A percentile compares a stretch with the other conserved stretches of the same genome.
Evolutionary conservation across 2,113 vertebrate species (phyloP).

Genomic region (Myotis davidii): DNA sequence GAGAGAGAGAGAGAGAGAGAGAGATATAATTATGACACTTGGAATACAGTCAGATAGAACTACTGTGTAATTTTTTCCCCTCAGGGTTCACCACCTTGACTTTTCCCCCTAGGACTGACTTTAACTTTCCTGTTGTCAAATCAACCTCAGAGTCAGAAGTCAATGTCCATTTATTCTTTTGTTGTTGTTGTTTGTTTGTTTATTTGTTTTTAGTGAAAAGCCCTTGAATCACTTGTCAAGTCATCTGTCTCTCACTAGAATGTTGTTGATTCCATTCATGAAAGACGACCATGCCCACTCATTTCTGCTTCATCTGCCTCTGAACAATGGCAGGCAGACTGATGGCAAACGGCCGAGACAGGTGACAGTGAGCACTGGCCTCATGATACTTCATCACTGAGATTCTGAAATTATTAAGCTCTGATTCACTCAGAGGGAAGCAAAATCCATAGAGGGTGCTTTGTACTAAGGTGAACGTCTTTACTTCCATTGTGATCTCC

Average conservation of each 20-base stretch:
- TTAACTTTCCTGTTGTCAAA: not conserved
- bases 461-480: not conserved
- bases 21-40: constrained; percentile 63
- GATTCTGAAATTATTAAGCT: not conserved
- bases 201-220: constrained; percentile 56
- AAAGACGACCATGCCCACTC: not conserved
- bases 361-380: constrained; percentile 31
- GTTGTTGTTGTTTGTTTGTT: not conserved
- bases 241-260: not conserved
- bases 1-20: not conserved
- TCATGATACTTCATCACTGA: not conserved
- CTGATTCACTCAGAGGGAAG: constrained; percentile 55
- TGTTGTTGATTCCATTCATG: not conserved
- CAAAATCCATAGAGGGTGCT: not conserved
- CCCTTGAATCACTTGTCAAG: constrained; percentile 55
- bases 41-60: not conserved
- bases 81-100: constrained; percentile 14
- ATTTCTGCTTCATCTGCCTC: constrained; percentile 51
- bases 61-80: not conserved
- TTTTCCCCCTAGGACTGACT: not conserved
- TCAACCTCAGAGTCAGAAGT: not conserved
- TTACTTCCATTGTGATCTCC: constrained; percentile 1
- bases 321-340: fast-evolving
- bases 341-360: not conserved
- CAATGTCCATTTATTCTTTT: not conserved